These are phyloP conservation scores for Trogon surrucura DNA, from an alignment of 2,113 vertebrate species.

Conservation along the genomic window DNA sequence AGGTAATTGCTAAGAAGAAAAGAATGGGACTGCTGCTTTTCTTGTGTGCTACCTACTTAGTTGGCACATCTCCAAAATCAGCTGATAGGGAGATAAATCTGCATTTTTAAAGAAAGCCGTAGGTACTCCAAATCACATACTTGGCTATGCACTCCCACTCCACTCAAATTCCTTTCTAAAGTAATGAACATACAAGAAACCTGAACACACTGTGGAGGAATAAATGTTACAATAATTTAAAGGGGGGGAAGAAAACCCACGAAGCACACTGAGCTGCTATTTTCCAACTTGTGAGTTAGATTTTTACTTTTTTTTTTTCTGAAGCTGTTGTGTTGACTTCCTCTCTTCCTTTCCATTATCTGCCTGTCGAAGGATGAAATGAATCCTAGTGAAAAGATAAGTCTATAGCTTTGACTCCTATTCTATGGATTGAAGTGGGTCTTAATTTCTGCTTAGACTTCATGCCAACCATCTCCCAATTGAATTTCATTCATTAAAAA, in stretches of 20 bases:
- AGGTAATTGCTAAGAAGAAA: not conserved
- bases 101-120: conserved; percentile 12
- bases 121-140: conserved; percentile 18
- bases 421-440: not conserved
- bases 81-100: conserved; percentile 2
- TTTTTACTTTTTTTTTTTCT: not conserved
- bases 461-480: not conserved
- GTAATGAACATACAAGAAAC: conserved; percentile 13
- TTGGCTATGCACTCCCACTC: conserved; percentile 23
- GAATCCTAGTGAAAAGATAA: not conserved
- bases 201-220: conserved; percentile 29
- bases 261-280: not conserved
- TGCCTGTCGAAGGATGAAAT: not conserved
- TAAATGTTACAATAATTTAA: conserved; percentile 30
- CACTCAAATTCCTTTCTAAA: conserved; percentile 39
- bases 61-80: conserved; percentile 12
- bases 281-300: not conserved
- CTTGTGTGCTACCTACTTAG: not conserved
- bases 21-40: not conserved
- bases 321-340: not conserved
- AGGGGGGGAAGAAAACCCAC: conserved; percentile 31
- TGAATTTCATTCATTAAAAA: not conserved
- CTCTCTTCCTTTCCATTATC: not conserved
- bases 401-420: not conserved
- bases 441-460: not conserved